Conservation (phyloP, 2,113 vertebrate species). For the Hippocampus abdominalis region DNA sequence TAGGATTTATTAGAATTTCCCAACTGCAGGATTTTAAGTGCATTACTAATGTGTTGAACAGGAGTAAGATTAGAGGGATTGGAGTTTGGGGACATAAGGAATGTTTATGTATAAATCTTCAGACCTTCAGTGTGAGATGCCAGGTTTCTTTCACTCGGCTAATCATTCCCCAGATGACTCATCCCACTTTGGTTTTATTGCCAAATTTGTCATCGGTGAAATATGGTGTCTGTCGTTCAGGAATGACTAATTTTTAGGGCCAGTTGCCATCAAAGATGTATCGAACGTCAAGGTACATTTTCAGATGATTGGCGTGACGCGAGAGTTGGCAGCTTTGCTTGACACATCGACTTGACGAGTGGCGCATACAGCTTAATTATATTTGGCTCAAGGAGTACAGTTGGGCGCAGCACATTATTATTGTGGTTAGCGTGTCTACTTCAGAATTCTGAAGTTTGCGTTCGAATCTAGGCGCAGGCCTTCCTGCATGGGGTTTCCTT, state of each 20-base stretch:
- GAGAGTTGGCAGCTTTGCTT: conserved; percentile 1
- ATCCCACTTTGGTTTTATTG: conserved; percentile 46
- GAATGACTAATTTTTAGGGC: conserved; percentile 47
- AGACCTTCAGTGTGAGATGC: conserved; percentile 36
- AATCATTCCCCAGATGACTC: conserved; percentile 47
- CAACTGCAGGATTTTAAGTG: conserved; percentile 42
- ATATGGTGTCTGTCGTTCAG: conserved; percentile 56
- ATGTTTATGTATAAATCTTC: conserved; percentile 51
- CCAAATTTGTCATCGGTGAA: conserved; percentile 51
- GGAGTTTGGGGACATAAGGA: conserved; percentile 56
- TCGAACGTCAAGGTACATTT: conserved; percentile 20
- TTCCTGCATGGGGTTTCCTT: no score
- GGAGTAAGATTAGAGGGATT: conserved; percentile 33
- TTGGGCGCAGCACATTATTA: background rate
- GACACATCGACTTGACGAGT: conserved; percentile 17
- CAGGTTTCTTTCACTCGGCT: conserved; percentile 44
- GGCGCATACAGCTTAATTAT: conserved; percentile 10
- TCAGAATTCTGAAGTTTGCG: background rate
- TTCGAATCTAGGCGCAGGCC: background rate
- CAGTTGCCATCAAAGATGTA: conserved; percentile 28
- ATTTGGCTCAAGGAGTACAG: background rate
- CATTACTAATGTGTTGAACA: conserved; percentile 56
- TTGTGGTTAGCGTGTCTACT: background rate
- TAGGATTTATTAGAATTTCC: conserved; percentile 55
- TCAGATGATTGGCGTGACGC: conserved; percentile 27